These are phyloP conservation scores for Eupithecia tripunctaria DNA, from an alignment of 2,888 invertebrate species.

Conservation along the genomic window DNA sequence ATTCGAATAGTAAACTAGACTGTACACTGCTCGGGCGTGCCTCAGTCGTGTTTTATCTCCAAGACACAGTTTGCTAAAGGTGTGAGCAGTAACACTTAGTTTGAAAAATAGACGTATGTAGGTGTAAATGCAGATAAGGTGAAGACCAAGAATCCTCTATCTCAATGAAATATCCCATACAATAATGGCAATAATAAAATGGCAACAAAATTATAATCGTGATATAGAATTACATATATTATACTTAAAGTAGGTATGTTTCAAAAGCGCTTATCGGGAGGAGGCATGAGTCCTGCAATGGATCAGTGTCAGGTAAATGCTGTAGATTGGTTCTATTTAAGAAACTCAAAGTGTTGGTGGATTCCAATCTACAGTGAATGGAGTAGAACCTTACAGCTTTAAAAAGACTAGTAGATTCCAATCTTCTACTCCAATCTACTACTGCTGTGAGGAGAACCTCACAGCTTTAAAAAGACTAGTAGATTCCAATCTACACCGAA, in stretches of 20 bases:
- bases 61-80: conserved; percentile 30
- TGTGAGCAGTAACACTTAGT: conserved; percentile 5
- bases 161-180: background rate
- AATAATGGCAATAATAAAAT: background rate
- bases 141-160: background rate
- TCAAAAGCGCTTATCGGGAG: no score
- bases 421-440: no score
- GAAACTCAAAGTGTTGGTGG: background rate
- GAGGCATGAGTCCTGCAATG: no score
- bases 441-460: no score
- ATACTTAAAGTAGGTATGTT: no score
- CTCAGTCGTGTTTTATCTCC: conserved; percentile 62
- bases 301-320: background rate
- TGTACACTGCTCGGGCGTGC: conserved; percentile 46
- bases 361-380: background rate
- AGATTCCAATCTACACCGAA: no score
- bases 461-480: no score
- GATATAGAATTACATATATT: no score
- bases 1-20: conserved; percentile 45
- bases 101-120: background rate
- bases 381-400: background rate
- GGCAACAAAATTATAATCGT: background rate
- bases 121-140: background rate
- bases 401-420: no score
- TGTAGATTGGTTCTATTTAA: background rate